Evolutionary conservation across 2,888 invertebrate species (phyloP).

Genomic region (Keiferia lycopersicella): DNA sequence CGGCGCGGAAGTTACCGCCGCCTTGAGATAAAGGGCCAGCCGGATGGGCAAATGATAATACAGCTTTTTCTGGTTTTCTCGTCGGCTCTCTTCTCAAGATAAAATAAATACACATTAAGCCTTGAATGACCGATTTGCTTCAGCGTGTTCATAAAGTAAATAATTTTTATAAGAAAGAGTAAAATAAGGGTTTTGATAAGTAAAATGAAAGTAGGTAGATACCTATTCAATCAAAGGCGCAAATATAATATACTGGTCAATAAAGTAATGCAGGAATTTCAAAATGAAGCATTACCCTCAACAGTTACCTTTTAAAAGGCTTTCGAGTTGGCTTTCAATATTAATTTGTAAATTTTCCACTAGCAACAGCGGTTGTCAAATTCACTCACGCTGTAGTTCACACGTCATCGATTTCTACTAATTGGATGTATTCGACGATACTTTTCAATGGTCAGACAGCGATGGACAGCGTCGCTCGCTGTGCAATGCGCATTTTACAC

Average conservation of each 20-base stretch:
- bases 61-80: slow-evolving; percentile 16
- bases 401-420: slow-evolving; percentile 69
- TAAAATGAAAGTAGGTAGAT: not conserved
- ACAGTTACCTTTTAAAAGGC: too few species aligned
- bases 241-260: too few species aligned
- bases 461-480: slow-evolving; percentile 27
- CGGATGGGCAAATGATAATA: slow-evolving; percentile 22
- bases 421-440: slow-evolving; percentile 75
- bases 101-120: slow-evolving; percentile 10
- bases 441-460: slow-evolving; percentile 50
- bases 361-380: slow-evolving; percentile 62
- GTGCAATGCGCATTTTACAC: slow-evolving; percentile 42
- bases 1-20: slow-evolving; percentile 25
- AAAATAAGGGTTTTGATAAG: not conserved
- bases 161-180: not conserved
- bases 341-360: slow-evolving; percentile 35
- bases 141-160: not conserved
- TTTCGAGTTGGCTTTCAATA: not conserved
- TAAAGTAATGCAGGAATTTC: not conserved
- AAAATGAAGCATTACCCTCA: not conserved
- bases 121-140: not conserved
- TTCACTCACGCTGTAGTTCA: slow-evolving; percentile 51
- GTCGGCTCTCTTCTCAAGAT: slow-evolving; percentile 3
- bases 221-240: too few species aligned
- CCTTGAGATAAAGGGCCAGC: slow-evolving; percentile 16